These are phyloP conservation scores for Melanotaenia maccullochi DNA, from an alignment of 2,797 vertebrate species.

Conservation along the genomic window DNA sequence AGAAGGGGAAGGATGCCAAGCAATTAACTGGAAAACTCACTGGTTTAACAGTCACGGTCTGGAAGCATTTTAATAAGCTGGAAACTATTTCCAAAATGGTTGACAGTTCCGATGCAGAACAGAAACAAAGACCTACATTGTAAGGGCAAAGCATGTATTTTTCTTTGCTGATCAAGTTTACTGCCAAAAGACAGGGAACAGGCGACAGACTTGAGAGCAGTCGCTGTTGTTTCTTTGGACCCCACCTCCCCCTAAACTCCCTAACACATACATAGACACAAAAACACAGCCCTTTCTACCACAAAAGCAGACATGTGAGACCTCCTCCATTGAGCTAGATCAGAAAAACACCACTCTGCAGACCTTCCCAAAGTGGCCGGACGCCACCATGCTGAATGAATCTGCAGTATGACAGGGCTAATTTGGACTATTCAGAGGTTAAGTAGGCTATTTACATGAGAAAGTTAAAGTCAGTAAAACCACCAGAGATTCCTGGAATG, in stretches of 20 bases:
- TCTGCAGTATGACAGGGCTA: conserved; percentile 62
- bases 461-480: conserved; percentile 74
- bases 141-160: conserved; percentile 76
- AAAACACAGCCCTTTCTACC: conserved; percentile 40
- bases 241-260: conserved; percentile 43
- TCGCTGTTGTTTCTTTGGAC: conserved; percentile 71
- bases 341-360: conserved; percentile 55
- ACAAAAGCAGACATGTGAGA: conserved; percentile 61
- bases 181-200: conserved; percentile 78
- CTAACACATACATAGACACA: conserved; percentile 55
- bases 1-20: conserved; percentile 77
- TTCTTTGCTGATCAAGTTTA: conserved; percentile 79
- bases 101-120: conserved; percentile 80
- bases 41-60: conserved; percentile 82
- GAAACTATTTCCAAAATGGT: conserved; percentile 87
- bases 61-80: conserved; percentile 86
- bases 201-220: conserved; percentile 79
- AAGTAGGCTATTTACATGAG: conserved; percentile 72
- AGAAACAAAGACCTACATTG: conserved; percentile 84
- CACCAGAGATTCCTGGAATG: conserved; percentile 79
- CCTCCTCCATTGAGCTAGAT: conserved; percentile 57
- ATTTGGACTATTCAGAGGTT: conserved; percentile 63
- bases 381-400: conserved; percentile 65
- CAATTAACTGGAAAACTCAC: conserved; percentile 83
- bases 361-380: conserved; percentile 59